Base-by-base conservation (phyloP, 2,113 vertebrate genomes). In the Silurus meridionalis region DNA sequence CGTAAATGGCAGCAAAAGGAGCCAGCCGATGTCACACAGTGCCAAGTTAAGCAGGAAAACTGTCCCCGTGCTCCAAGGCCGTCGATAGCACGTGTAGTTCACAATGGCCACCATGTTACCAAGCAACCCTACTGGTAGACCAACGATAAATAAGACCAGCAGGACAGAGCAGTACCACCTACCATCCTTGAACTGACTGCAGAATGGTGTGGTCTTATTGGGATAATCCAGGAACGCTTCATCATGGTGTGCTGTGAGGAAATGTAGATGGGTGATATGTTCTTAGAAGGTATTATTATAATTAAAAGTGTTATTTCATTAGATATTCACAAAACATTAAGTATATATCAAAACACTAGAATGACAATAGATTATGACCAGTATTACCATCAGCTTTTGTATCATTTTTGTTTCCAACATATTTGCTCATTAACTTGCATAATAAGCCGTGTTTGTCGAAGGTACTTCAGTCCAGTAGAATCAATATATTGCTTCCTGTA, bases 21-120 rank as follows among this genome's bases (percentile, higher is more conserved):
- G 95, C 96, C 96, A 96, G 61, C 93, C 92, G 0, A 94, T 93
- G 92, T 96, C 95, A 28, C 95, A 96, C 64, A 97, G 85, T 17
- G 94, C 93, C 91, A 96, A 86, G 91, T 96, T 95, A 63, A 96
- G 90, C 79, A 96, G 91, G 90, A 96, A 95, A 82, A 96, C 37
- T 0, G 91, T 92, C 90, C 92, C 95, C 66, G 93, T 90, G 60
- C 90, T 96, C 87, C 89, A 91, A 69, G 90, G 92, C 80, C 92
- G 95, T 77, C 67, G 86, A 87, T 80, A 93, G 84, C 91, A 94
- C 67, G 83, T 84, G 89, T 95, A 95, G 90, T 94, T 92, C 81
- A 90, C 67, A 0, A 96, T 86, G 57, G 94, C 95, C 17, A 88
- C 93, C 11, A 92, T 48, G 64, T 96, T 96, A 85, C 95, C 95